These are phyloP conservation scores for Ibidorhyncha struthersii DNA, from an alignment of 2,113 vertebrate species.

Conservation along the genomic window DNA sequence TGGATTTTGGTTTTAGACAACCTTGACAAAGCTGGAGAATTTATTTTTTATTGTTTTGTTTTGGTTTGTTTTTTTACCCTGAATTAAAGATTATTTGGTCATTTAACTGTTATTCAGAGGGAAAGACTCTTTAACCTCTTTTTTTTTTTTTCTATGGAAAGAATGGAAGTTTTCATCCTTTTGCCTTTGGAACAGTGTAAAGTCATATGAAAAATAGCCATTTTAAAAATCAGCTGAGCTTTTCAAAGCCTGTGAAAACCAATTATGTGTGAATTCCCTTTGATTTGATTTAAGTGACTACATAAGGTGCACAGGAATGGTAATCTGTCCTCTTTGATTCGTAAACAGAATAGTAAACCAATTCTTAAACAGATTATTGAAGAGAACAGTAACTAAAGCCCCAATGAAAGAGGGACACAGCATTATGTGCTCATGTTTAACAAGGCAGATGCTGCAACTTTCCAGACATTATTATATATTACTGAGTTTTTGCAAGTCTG, in stretches of 20 bases:
- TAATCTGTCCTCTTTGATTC: not conserved
- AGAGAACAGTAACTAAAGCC: not conserved
- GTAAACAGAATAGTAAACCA: not conserved
- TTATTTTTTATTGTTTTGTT: not conserved
- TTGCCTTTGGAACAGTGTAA: not conserved
- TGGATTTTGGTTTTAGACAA: not conserved
- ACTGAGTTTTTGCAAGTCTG: not conserved
- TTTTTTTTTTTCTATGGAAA: not conserved
- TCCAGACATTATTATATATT: not conserved
- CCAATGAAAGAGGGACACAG: not conserved
- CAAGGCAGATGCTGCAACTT: not conserved
- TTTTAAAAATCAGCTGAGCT: not conserved
- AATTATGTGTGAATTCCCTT: not conserved
- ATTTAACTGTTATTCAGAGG: not conserved
- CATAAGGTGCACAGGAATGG: not conserved
- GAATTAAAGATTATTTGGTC: not conserved
- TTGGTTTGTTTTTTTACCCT: not conserved
- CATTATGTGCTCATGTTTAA: fast-evolving
- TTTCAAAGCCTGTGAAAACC: not conserved
- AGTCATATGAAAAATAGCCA: not conserved
- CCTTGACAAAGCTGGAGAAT: not conserved
- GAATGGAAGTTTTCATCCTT: not conserved
- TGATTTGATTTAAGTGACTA: conserved; percentile 15
- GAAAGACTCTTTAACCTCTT: not conserved
- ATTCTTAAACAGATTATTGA: not conserved